A percentile compares a stretch with the other conserved stretches of the same genome.
These are phyloP conservation scores for Siphlonurus alternatus DNA, from an alignment of 2,888 invertebrate genomes.

Conservation along the genomic window DNA sequence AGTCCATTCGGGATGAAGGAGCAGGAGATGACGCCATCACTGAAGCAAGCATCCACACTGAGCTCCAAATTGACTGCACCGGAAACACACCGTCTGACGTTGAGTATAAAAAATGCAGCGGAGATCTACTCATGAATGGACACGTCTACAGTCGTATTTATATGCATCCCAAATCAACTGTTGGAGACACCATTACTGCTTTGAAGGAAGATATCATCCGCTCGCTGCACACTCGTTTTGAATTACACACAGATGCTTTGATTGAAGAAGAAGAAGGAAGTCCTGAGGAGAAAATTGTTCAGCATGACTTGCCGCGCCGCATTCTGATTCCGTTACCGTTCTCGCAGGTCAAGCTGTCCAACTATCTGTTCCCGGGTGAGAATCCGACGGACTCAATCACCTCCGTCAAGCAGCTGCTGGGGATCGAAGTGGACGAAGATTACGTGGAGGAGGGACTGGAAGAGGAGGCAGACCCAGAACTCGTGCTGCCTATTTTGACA, in stretches of 20 bases:
- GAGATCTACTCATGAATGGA: neutral
- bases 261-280: slow-evolving; percentile 61
- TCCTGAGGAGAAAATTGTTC: slow-evolving; percentile 35
- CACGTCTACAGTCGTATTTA: neutral
- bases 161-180: neutral
- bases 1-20: neutral
- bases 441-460: neutral
- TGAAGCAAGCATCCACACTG: neutral
- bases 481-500: neutral
- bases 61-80: neutral
- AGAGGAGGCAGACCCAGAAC: neutral
- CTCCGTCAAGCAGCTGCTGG: neutral
- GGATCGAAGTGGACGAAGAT: neutral
- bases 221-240: slow-evolving; percentile 68
- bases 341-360: neutral
- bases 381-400: neutral
- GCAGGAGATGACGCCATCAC: neutral
- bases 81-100: neutral
- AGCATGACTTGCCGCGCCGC: neutral
- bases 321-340: neutral
- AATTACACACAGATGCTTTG: slow-evolving; percentile 84
- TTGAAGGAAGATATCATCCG: slow-evolving; percentile 71
- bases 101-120: neutral
- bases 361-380: neutral
- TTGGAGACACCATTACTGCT: slow-evolving; percentile 25